These are phyloP conservation scores for Spodoptera littoralis DNA, from an alignment of 2,888 invertebrate species.

Conservation along the genomic window DNA sequence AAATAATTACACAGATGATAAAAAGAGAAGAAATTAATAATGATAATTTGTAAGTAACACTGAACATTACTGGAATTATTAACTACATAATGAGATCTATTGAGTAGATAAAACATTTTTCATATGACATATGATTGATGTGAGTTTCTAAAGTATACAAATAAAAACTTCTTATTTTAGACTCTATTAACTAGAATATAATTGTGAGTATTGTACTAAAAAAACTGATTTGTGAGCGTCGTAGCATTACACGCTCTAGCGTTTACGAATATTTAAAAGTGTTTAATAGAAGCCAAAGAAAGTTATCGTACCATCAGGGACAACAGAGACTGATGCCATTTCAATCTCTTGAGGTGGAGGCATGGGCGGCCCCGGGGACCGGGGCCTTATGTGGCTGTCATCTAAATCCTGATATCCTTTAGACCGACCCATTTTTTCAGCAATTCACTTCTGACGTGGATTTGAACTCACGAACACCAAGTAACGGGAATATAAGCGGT, in stretches of 20 bases:
- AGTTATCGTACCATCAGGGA: constrained; percentile 91
- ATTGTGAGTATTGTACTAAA: no score
- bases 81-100: constrained; percentile 28
- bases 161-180: constrained; percentile 5
- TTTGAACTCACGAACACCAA: constrained; percentile 45
- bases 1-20: no score
- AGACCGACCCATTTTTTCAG: constrained; percentile 80
- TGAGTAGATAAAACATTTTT: constrained; percentile 16
- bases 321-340: constrained; percentile 94
- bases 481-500: constrained; percentile 73
- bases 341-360: constrained; percentile 91
- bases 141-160: constrained; percentile 41
- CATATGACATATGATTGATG: constrained; percentile 33
- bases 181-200: no score
- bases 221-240: no score
- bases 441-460: constrained; percentile 76
- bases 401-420: constrained; percentile 91
- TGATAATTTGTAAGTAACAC: no score
- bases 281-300: constrained; percentile 21
- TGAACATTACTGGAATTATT: constrained; percentile 13
- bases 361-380: constrained; percentile 78
- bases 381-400: constrained; percentile 77
- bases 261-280: constrained; percentile 10
- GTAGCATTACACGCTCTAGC: no score
- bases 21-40: no score